A percentile compares a stretch with the other conserved stretches of the same genome.
These are phyloP conservation scores for Cladorhizidae sp. DNA, from an alignment of 37 sponge, comb jelly and placozoan genomes.

Conservation along the genomic window DNA sequence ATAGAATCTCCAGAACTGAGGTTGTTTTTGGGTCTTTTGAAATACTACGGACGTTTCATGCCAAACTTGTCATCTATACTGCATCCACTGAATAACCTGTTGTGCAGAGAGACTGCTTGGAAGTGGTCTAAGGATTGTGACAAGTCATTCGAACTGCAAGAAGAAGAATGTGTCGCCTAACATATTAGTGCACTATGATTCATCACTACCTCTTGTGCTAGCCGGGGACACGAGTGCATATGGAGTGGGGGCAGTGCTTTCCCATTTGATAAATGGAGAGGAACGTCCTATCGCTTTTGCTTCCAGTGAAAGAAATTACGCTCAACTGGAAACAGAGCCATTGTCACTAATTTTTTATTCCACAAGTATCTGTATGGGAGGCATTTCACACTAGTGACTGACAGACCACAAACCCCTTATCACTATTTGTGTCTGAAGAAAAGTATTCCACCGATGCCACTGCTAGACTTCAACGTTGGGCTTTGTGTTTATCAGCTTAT, in stretches of 20 bases:
- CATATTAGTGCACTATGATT: constrained; percentile 25
- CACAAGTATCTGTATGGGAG: constrained; percentile 30
- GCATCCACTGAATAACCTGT: constrained; percentile 8
- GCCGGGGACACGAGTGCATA: constrained; percentile 19
- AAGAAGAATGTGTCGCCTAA: background rate
- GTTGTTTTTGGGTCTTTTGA: constrained; percentile 36
- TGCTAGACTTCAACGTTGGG: constrained; percentile 19
- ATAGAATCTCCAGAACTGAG: constrained; percentile 20
- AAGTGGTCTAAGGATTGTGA: constrained; percentile 4
- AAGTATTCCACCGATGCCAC: constrained; percentile 2
- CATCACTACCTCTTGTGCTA: constrained; percentile 8
- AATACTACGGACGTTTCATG: constrained; percentile 28
- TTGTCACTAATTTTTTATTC: background rate
- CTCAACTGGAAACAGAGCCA: constrained; percentile 29
- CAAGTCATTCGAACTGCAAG: constrained; percentile 4
- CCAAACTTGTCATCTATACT: constrained; percentile 15
- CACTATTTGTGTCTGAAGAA: constrained; percentile 14
- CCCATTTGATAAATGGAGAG: background rate
- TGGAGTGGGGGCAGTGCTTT: constrained; percentile 32
- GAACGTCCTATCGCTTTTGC: constrained; percentile 31
- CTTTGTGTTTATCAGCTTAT: constrained; percentile 34
- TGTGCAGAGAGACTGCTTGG: constrained; percentile 9
- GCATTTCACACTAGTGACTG: background rate
- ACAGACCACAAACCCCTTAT: constrained; percentile 44
- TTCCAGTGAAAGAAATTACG: constrained; percentile 21